phyloP scores from a whole-genome alignment of 2,888 invertebrate genomes.

The Oscheius myriophilus region DNA sequence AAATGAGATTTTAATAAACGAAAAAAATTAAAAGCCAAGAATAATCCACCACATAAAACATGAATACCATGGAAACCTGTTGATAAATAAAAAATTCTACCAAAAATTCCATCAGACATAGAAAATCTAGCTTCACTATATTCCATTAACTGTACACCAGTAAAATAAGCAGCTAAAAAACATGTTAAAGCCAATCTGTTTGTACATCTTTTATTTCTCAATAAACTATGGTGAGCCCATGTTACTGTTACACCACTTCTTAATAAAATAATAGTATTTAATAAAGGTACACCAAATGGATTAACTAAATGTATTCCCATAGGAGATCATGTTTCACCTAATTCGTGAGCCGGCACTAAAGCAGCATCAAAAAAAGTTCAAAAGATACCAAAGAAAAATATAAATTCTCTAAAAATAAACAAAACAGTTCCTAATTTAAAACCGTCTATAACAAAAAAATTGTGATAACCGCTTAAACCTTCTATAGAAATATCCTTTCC shows the following conservation, averaged over 20 bases:
- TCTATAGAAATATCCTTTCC: slow-evolving; percentile 61
- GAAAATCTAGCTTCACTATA: slow-evolving; percentile 78
- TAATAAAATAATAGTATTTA: slow-evolving; percentile 81
- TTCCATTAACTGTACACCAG: slow-evolving; percentile 79
- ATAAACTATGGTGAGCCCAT: slow-evolving; percentile 76
- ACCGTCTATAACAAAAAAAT: slow-evolving; percentile 65
- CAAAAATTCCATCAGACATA: slow-evolving; percentile 78
- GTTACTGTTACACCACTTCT: slow-evolving; percentile 80
- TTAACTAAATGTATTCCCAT: slow-evolving; percentile 78
- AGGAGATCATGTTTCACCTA: slow-evolving; percentile 79
- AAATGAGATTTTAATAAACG: slow-evolving; percentile 75
- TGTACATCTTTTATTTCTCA: slow-evolving; percentile 73
- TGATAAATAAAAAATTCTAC: slow-evolving; percentile 80
- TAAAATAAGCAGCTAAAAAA: slow-evolving; percentile 78
- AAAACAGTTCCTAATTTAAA: slow-evolving; percentile 77
- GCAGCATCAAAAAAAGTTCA: slow-evolving; percentile 73
- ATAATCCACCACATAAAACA: slow-evolving; percentile 78
- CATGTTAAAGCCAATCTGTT: slow-evolving; percentile 76
- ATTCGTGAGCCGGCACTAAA: slow-evolving; percentile 75
- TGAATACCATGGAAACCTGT: slow-evolving; percentile 83
- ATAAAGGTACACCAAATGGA: slow-evolving; percentile 79
- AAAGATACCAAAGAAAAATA: slow-evolving; percentile 78
- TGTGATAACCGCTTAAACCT: slow-evolving; percentile 63
- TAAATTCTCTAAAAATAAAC: slow-evolving; percentile 81
- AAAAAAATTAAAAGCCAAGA: slow-evolving; percentile 75